Conservation (phyloP, 2,888 invertebrate genomes). For the Amphipyra tragopoginis region DNA sequence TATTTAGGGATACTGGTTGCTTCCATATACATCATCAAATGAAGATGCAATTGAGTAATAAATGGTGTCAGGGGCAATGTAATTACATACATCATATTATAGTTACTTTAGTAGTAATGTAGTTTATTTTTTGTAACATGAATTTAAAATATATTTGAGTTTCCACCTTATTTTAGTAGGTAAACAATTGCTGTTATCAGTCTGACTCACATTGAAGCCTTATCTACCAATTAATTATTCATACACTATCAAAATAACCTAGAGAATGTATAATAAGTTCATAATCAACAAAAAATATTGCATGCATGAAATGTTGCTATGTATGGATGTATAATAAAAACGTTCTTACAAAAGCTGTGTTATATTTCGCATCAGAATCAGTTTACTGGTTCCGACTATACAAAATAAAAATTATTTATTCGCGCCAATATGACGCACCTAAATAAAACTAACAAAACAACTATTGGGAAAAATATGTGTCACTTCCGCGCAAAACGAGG, state of each 20-base stretch:
- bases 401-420: too few relatives aligned
- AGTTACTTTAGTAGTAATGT: conserved; percentile 10
- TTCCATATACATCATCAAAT: conserved; percentile 9
- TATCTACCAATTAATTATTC: conserved; percentile 50
- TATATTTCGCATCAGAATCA: background rate
- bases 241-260: conserved; percentile 32
- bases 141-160: conserved; percentile 17
- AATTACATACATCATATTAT: conserved; percentile 20
- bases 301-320: conserved; percentile 38
- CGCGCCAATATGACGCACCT: too few relatives aligned
- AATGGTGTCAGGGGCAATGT: conserved; percentile 4
- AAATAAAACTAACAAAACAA: too few relatives aligned
- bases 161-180: conserved; percentile 8
- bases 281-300: conserved; percentile 33
- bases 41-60: conserved; percentile 10
- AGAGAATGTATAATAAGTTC: conserved; percentile 24
- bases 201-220: conserved; percentile 36
- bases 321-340: conserved; percentile 36
- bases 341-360: conserved; percentile 34
- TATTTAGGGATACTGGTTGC: background rate
- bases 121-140: conserved; percentile 32
- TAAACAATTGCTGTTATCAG: conserved; percentile 34
- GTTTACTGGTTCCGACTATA: too few relatives aligned
- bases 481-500: too few relatives aligned
- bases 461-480: too few relatives aligned